Evolutionary conservation across 2,797 vertebrate genomes (phyloP), one percentile per base, ranked within the genome.

Genomic region (Mallotus villosus): DNA sequence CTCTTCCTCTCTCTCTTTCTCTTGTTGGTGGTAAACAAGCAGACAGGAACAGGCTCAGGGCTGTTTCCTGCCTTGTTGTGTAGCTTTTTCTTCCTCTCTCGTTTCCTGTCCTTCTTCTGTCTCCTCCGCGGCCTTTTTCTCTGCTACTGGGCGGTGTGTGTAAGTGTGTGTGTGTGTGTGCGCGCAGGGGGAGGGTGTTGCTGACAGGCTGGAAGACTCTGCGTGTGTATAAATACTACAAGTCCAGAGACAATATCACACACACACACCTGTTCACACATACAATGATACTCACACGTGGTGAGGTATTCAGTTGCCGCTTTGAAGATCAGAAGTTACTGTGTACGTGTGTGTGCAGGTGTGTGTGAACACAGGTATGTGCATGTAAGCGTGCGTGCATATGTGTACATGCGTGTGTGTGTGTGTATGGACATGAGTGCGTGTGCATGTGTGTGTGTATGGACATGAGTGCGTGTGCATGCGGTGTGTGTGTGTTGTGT

Each of bases 11-110:
- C 66, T 58, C 58, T 65, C 21, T 53, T 16, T 17, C 32, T 16
- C 25, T 60, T 49, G 51, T 14, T 63, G 65, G 41, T 71, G 46
- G 63, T 63, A 69, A 59, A 77, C 60, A 59, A 72, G 66, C 46
- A 72, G 67, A 60, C 55, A 59, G 64, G 60, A 27, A 60, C 27
- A 24, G 21, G 67, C 55, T 59, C 8, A 69, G 32, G 32, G 49
- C 66, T 29, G 51, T n/a, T 53, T 68, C 66, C 24, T 59, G 11
- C 9, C 25, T 24, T 70, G 22, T 70, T 51, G 22, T 29, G 22
- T 17, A n/a, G n/a, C 62, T 61, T 49, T 51, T 63, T 58, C 22
- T 19, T 21, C 51, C 27, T 32, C 53, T 49, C n/a, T 14, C 22
- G n/a, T 65, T 46, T n/a, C 17, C 22, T 34, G 29, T 29, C 4